Base-by-base conservation (phyloP, 2,888 invertebrate species). In the Anagyrus pseudococci region DNA sequence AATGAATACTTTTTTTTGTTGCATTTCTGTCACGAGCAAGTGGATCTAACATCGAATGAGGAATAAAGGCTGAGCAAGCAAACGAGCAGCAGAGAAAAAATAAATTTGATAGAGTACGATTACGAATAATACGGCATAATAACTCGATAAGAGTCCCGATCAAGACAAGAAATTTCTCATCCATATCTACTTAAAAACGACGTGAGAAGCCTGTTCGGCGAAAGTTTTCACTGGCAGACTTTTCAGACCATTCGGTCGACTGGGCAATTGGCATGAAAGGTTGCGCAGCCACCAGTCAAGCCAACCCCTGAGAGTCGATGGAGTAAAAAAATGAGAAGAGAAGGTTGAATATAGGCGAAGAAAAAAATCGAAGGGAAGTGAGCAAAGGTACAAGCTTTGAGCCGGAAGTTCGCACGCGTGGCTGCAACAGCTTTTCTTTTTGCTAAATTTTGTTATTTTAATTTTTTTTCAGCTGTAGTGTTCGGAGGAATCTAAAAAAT, bases 221-320 rank as follows among this genome's bases (percentile, higher is more conserved):
- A 41, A 47, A 61, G 52, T 59, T 56, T 56, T 25, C n/a, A 20
- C 19, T 20, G 46, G 41, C n/a, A 20, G 54, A 58, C 37, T 53
- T 62, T 58, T 53, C 46, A 43, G 54, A 37, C 13, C 48, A 26
- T 22, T 41, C 48, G 47, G 53, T 53, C 22, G 44, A 40, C 46
- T 53, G 58, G 23, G 64, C 64, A 64, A 59, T 59, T 59, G 59
- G 56, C 59, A 56, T 59, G 56, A 59, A 56, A 64, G 59, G 55
- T 52, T 59, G 56, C 26, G 48, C 48, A 47, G n/a, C 20, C 23
- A 25, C 46, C 48, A 41, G 43, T 4, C 8, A 17, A 8, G 33
- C 33, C 26, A 48, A 40, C 33, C 17, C 44, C 46, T 20, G 29
- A 40, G 53, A 62, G 59, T 66, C 49, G 43, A 59, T 56, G 40